phyloP scores from a whole-genome alignment of 64 coral and sea anemone genomes.

The Montipora foliosa region DNA sequence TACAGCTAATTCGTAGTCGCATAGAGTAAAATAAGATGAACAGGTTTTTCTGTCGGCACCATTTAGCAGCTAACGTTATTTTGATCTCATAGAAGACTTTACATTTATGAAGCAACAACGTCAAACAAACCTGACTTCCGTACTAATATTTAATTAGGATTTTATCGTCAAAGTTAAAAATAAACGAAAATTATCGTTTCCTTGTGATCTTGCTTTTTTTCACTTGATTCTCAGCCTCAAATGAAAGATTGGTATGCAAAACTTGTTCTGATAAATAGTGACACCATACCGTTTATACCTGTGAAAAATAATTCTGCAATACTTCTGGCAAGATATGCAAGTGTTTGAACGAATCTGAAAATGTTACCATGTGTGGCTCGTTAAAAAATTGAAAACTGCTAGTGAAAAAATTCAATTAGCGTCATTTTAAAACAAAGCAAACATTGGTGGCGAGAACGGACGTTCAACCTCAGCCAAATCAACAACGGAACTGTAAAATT shows the following conservation, averaged over 20 bases:
- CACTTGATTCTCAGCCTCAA: too few relatives aligned
- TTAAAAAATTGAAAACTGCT: neutral
- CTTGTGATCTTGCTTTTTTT: too few relatives aligned
- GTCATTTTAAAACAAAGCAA: neutral
- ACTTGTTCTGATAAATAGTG: too few relatives aligned
- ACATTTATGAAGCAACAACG: neutral
- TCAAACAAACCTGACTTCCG: neutral
- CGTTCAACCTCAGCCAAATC: neutral
- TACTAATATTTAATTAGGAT: neutral
- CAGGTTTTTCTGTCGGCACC: too few relatives aligned
- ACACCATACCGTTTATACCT: too few relatives aligned
- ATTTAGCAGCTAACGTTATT: too few relatives aligned
- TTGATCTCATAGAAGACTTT: too few relatives aligned
- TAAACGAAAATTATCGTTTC: too few relatives aligned
- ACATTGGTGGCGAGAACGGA: neutral
- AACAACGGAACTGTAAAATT: neutral
- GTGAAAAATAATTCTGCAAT: too few relatives aligned
- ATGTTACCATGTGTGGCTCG: neutral
- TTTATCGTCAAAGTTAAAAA: neutral
- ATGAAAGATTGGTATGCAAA: neutral
- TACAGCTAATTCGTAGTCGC: too few relatives aligned
- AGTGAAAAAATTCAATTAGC: neutral
- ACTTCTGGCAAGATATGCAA: too few relatives aligned
- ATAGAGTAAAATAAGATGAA: too few relatives aligned
- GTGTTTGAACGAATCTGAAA: conserved; percentile 14